Evolutionary conservation across 2,113 vertebrate species (phyloP).

Genomic region (Vulpes ferrilata): DNA sequence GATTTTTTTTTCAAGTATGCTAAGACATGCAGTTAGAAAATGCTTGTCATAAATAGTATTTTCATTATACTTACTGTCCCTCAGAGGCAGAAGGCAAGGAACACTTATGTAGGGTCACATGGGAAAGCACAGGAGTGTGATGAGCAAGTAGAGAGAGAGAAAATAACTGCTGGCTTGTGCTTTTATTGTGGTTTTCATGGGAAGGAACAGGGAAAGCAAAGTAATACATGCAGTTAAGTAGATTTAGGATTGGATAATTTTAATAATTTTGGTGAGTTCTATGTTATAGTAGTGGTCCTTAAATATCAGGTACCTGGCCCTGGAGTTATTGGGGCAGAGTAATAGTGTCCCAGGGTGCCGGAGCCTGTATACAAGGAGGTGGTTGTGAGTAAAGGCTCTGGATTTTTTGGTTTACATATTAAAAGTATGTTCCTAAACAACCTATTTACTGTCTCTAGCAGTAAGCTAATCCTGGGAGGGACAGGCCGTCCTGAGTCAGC

Average conservation of each 20-base stretch:
- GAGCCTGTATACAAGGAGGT: not conserved
- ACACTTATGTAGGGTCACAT: not conserved
- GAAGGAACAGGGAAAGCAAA: not conserved
- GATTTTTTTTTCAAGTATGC: not conserved
- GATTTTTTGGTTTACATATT: not conserved
- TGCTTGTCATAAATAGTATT: not conserved
- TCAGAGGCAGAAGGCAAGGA: not conserved
- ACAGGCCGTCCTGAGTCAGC: not conserved
- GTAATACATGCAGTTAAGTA: not conserved
- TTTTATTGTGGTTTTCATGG: not conserved
- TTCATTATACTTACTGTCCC: not conserved
- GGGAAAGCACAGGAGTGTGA: not conserved
- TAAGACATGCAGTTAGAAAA: not conserved
- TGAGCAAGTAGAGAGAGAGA: not conserved
- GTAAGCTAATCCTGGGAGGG: not conserved
- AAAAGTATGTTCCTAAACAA: not conserved
- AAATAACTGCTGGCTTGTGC: not conserved
- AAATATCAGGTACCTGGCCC: not conserved
- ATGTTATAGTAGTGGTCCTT: not conserved
- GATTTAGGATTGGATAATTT: not conserved
- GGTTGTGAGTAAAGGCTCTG: not conserved
- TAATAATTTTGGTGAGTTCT: not conserved
- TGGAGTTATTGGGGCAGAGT: not conserved
- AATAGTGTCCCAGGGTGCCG: not conserved
- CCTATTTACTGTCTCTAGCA: not conserved